phyloP scores from a whole-genome alignment of 2,888 invertebrate genomes.

The Boloria selene region DNA sequence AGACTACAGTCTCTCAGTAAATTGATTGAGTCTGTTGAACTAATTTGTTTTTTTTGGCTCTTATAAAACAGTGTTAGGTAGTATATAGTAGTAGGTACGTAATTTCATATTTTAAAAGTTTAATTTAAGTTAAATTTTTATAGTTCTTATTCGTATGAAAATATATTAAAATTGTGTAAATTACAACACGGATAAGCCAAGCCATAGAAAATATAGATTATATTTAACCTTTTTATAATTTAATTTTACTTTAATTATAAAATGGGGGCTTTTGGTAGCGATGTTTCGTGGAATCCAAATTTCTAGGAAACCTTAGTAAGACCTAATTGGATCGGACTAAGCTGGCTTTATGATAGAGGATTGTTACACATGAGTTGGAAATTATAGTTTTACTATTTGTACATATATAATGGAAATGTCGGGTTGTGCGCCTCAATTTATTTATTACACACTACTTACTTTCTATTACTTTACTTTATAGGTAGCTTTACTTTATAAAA shows the following conservation, averaged over 20 bases:
- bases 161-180: not conserved
- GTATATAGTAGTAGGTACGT: too few relatives aligned
- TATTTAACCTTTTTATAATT: not conserved
- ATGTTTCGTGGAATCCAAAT: constrained; percentile 33
- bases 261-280: constrained; percentile 4
- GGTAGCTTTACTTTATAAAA: too few relatives aligned
- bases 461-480: too few relatives aligned
- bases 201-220: too few relatives aligned
- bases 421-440: constrained; percentile 3
- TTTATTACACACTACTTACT: not conserved
- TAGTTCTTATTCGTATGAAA: not conserved
- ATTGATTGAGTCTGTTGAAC: too few relatives aligned
- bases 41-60: too few relatives aligned
- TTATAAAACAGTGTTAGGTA: too few relatives aligned
- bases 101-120: too few relatives aligned
- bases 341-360: constrained; percentile 31
- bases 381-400: constrained; percentile 17
- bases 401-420: not conserved
- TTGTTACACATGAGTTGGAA: constrained; percentile 24
- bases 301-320: constrained; percentile 36
- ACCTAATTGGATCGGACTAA: constrained; percentile 35
- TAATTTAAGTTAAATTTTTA: too few relatives aligned
- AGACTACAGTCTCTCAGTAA: too few relatives aligned
- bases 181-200: too few relatives aligned
- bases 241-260: constrained; percentile 2